phyloP scores from a whole-genome alignment of 2,113 vertebrate species.

The Oostethus manadensis region DNA sequence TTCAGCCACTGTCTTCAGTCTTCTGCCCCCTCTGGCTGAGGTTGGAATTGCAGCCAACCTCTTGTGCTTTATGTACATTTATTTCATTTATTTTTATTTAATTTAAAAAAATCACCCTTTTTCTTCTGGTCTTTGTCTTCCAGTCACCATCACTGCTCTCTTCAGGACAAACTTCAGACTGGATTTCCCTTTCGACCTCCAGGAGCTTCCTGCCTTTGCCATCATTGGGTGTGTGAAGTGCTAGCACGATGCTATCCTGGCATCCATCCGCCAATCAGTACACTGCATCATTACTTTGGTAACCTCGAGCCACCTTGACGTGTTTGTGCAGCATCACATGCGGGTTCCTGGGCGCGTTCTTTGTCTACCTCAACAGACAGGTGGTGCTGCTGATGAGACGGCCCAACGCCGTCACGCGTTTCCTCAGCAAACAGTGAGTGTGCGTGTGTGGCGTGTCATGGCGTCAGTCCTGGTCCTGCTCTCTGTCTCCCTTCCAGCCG shows the following conservation, averaged over 20 bases:
- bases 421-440: slow-evolving; percentile 88
- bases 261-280: no score
- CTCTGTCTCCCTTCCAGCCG: slow-evolving; percentile 64
- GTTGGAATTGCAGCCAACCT: no score
- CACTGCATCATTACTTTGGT: no score
- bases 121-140: neutral
- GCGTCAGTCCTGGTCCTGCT: neutral
- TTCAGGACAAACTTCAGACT: slow-evolving; percentile 95
- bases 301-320: no score
- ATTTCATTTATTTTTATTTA: no score
- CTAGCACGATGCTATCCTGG: no score
- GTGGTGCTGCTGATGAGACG: slow-evolving; percentile 85
- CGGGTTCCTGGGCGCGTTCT: slow-evolving; percentile 90
- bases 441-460: neutral
- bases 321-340: slow-evolving; percentile 68
- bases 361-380: slow-evolving; percentile 90
- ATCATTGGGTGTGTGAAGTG: slow-evolving; percentile 83
- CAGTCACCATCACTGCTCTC: slow-evolving; percentile 93
- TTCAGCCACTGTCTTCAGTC: no score
- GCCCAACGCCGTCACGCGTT: slow-evolving; percentile 77
- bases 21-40: no score
- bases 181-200: slow-evolving; percentile 94
- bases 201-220: slow-evolving; percentile 92
- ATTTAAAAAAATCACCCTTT: no score
- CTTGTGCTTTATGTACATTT: no score